These are phyloP conservation scores for Pipra filicauda DNA, from an alignment of 2,113 vertebrate species.

Conservation along the genomic window DNA sequence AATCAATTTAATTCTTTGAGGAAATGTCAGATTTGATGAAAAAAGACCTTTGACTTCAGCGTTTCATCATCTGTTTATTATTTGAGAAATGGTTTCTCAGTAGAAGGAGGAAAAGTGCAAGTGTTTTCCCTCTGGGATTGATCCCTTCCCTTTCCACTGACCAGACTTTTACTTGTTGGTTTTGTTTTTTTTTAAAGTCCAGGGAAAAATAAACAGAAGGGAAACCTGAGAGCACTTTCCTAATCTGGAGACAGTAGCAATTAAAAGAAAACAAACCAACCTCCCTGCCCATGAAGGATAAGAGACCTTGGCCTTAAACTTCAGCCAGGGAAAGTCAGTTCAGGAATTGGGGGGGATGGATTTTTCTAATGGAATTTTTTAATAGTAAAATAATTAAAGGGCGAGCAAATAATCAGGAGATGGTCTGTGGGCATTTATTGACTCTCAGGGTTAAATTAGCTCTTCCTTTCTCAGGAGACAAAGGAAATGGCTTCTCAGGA, in stretches of 20 bases:
- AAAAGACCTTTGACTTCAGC: neutral
- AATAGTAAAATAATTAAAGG: neutral
- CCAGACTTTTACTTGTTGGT: neutral
- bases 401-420: neutral
- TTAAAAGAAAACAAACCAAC: neutral
- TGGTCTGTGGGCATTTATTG: neutral
- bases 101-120: neutral
- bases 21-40: neutral
- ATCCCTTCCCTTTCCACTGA: neutral
- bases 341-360: neutral
- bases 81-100: neutral
- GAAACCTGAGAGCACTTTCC: neutral
- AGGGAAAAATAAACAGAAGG: conserved; percentile 16
- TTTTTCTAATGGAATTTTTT: neutral
- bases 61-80: neutral
- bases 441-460: neutral
- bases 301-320: neutral
- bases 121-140: conserved; percentile 16
- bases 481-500: neutral
- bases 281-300: neutral
- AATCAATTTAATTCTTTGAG: neutral
- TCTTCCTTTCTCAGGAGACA: neutral
- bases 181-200: neutral
- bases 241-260: conserved; percentile 10
- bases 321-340: neutral